Conservation (phyloP, 2,113 vertebrate genomes). For the Sorex araneus region DNA sequence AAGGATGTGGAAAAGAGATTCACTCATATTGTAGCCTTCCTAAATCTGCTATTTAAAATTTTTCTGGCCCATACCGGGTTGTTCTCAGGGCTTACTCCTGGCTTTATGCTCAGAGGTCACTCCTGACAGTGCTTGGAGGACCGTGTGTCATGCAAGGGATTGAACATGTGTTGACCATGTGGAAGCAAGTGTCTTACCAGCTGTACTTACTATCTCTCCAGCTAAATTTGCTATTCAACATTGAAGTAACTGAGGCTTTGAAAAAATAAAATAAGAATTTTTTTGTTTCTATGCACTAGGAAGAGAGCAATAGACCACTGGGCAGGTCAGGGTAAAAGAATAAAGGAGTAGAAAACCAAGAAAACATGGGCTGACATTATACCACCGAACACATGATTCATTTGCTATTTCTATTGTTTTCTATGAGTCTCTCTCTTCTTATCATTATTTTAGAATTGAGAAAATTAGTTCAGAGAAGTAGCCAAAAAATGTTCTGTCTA, state of each 20-base stretch:
- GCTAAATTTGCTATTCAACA: not conserved
- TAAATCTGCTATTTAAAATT: not conserved
- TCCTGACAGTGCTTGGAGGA: too few relatives aligned
- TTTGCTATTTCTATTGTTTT: not conserved
- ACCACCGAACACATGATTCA: not conserved
- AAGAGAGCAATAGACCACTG: not conserved
- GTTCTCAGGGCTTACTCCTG: too few relatives aligned
- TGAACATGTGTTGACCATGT: too few relatives aligned
- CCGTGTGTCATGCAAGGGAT: too few relatives aligned
- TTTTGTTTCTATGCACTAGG: not conserved
- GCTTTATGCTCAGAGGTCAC: too few relatives aligned
- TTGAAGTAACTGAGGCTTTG: not conserved
- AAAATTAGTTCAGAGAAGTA: constrained; percentile 35
- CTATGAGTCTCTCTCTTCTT: not conserved
- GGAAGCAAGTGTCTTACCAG: too few relatives aligned
- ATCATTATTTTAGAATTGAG: not conserved
- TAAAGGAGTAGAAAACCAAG: not conserved
- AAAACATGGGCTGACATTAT: too few relatives aligned
- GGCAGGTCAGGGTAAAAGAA: not conserved
- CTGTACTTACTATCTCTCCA: too few relatives aligned
- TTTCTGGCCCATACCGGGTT: too few relatives aligned
- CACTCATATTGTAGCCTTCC: not conserved
- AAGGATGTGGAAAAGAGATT: not conserved
- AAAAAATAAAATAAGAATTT: constrained; percentile 30
- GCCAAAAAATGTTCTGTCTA: not conserved